Conservation (phyloP, 2,113 vertebrate genomes). For the Tiliqua scincoides region DNA sequence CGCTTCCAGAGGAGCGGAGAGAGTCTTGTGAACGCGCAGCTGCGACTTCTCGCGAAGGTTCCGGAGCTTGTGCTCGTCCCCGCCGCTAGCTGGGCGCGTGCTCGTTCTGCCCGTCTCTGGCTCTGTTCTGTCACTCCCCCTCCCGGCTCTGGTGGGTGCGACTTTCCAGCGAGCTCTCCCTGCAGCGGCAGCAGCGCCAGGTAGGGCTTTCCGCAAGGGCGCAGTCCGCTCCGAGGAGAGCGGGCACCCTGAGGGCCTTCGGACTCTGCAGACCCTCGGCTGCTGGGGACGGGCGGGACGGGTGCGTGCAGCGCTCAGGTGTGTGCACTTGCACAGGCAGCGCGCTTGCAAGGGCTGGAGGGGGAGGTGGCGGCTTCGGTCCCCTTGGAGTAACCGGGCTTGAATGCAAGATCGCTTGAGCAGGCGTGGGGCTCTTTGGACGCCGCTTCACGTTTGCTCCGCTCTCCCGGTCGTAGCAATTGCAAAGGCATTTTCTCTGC, state of each 20-base stretch:
- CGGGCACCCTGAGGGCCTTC: neutral
- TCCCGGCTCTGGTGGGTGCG: conserved; percentile 37
- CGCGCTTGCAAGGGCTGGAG: neutral
- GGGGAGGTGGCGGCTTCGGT: neutral
- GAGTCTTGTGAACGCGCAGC: neutral
- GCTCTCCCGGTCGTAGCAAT: neutral
- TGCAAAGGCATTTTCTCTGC: neutral
- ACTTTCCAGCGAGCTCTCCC: conserved; percentile 22
- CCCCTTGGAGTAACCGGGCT: neutral
- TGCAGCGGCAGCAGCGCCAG: conserved; percentile 31
- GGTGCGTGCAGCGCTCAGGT: neutral
- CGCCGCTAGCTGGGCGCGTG: neutral
- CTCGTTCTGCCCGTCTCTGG: neutral
- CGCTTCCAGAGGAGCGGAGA: neutral
- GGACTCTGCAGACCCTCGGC: neutral
- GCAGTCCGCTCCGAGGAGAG: neutral
- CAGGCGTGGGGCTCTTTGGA: neutral
- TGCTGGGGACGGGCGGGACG: neutral
- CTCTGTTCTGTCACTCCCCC: conserved; percentile 24
- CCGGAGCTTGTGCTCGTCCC: conserved; percentile 44
- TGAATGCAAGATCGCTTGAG: neutral
- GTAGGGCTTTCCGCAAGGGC: conserved; percentile 1
- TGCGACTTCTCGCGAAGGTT: conserved; percentile 43
- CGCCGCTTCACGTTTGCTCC: neutral
- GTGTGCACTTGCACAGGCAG: neutral